Conservation (phyloP, 64 coral and sea anemone species). For the Acropora tenuis region DNA sequence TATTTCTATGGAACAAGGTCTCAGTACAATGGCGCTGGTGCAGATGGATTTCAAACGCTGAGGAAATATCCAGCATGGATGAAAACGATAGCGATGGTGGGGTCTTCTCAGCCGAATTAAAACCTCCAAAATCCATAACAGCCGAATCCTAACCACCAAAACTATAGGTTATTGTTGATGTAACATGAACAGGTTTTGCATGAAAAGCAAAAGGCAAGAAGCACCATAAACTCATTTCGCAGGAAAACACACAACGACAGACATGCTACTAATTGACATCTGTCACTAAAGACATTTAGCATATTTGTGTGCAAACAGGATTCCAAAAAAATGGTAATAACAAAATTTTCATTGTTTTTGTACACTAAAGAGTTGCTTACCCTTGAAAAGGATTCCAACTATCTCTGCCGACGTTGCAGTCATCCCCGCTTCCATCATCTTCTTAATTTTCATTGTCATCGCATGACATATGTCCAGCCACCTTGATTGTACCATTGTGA, state of each 20-base stretch:
- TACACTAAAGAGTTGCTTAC: neutral
- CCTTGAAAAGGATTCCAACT: too few relatives aligned
- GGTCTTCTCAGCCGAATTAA: neutral
- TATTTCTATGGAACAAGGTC: neutral
- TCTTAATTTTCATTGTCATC: too few relatives aligned
- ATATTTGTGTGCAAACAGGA: neutral
- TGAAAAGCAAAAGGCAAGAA: neutral
- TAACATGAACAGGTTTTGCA: neutral
- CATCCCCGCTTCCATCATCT: too few relatives aligned
- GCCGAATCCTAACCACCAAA: neutral
- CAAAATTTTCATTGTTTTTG: neutral
- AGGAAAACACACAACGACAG: neutral
- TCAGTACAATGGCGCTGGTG: neutral
- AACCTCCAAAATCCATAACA: neutral
- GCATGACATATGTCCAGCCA: too few relatives aligned
- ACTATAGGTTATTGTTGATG: neutral
- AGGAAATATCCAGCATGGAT: neutral
- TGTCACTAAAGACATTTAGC: neutral
- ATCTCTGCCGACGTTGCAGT: too few relatives aligned
- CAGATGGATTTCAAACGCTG: neutral
- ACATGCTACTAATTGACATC: neutral
- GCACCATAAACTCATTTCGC: neutral
- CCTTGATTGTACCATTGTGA: too few relatives aligned
- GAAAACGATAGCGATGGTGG: neutral
- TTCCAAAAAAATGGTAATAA: neutral